These are phyloP conservation scores for Cricetomys ansorgei DNA, from an alignment of 2,113 vertebrate genomes.

Conservation along the genomic window DNA sequence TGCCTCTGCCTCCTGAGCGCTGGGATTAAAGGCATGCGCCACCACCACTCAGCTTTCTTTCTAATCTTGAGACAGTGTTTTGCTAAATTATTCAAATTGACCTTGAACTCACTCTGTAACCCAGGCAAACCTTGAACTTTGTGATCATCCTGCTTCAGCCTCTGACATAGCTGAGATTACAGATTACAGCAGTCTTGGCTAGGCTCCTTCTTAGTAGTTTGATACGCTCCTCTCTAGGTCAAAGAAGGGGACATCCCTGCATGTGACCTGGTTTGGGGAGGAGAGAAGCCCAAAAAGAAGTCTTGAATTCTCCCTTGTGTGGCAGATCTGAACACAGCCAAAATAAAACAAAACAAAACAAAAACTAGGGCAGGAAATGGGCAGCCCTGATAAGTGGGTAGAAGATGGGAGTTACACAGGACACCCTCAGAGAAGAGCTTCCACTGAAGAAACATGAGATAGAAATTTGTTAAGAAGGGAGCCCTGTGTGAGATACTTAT, in stretches of 20 bases:
- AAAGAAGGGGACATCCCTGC: not conserved
- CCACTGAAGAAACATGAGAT: not conserved
- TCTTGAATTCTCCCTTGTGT: not conserved
- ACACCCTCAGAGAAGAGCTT: not conserved
- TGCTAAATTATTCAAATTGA: not conserved
- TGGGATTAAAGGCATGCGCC: too few relatives aligned
- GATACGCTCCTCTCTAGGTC: not conserved
- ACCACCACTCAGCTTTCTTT: too few relatives aligned
- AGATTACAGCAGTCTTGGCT: not conserved
- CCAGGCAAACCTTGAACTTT: not conserved
- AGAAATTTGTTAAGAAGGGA: not conserved
- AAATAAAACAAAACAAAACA: slow-evolving; percentile 1
- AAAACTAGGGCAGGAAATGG: not conserved
- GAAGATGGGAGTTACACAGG: slow-evolving; percentile 37
- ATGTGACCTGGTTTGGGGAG: not conserved
- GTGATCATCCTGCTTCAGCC: not conserved
- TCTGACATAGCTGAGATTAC: not conserved
- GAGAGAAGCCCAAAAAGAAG: not conserved
- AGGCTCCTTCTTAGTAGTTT: not conserved
- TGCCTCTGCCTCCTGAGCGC: too few relatives aligned
- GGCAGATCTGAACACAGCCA: slow-evolving; percentile 29
- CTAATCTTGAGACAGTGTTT: not conserved
- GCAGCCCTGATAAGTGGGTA: not conserved
- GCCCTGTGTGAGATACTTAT: not conserved
- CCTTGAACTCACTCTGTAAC: not conserved